phyloP scores from a whole-genome alignment of 2,113 vertebrate genomes.

The Oophaga pumilio region DNA sequence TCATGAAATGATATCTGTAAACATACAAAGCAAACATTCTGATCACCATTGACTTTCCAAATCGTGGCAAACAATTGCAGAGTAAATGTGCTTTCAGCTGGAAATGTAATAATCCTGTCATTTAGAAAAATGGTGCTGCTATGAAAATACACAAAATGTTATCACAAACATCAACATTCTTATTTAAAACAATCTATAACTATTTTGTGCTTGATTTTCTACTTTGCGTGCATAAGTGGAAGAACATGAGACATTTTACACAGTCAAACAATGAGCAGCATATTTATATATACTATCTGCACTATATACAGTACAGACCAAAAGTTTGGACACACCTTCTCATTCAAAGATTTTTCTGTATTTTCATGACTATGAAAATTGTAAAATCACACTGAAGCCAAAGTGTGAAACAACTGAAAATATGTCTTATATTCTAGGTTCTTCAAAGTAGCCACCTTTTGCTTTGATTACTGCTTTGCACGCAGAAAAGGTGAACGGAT shows the following conservation, averaged over 20 bases:
- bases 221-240: not conserved
- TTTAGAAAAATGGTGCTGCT: conserved; percentile 33
- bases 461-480: too few relatives aligned
- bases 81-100: conserved; percentile 55
- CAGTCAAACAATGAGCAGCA: not conserved
- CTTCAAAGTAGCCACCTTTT: too few relatives aligned
- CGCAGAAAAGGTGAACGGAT: too few relatives aligned
- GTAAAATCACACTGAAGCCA: too few relatives aligned
- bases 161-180: conserved; percentile 37
- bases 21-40: conserved; percentile 37
- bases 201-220: conserved; percentile 11
- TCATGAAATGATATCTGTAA: conserved; percentile 40
- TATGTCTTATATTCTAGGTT: too few relatives aligned
- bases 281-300: too few relatives aligned
- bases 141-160: conserved; percentile 45
- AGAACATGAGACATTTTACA: not conserved
- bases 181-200: conserved; percentile 24
- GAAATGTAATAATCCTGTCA: conserved; percentile 53
- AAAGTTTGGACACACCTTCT: too few relatives aligned
- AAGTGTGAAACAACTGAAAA: too few relatives aligned
- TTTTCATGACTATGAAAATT: too few relatives aligned
- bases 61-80: conserved; percentile 16
- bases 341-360: too few relatives aligned
- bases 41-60: conserved; percentile 28
- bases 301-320: too few relatives aligned